Base-by-base conservation (phyloP, 2,888 invertebrate species). In the Eupithecia subumbrata region DNA sequence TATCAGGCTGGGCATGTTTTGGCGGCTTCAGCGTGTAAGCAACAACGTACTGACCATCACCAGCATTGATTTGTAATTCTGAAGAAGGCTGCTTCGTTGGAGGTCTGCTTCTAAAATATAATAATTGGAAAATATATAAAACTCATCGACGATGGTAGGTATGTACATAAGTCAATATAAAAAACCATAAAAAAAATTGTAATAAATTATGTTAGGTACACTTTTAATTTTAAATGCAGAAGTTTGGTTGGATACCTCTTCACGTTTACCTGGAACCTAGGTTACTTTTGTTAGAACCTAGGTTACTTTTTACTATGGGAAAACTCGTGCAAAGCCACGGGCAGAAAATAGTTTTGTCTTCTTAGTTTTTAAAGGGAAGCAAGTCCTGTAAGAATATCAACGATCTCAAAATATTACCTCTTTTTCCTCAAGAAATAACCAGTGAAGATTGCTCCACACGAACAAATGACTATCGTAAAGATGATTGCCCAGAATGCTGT, bases 1-100 rank as follows among this genome's bases (percentile, higher is more conserved):
- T 98, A 89, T 98, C 97, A 14, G 97, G 97, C 84, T 97, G 97
- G 48, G 95, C 95, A 81, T 96, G 96, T 77, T 94, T 94, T 2
- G 96, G 93, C 52, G 97, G 96, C 87, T 98, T 98, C 79, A 98
- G 90, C 5, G 98, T 98, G 85, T 97, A 98, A 14, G 98, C 97
- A 30, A 98, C 97, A 74, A 98, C 97, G 87, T 98, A 97, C 78
- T 97, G 96, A 81, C 98, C 97, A 86, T 97, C 97, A 1, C 97
- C 97, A 25, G 97, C 97, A 81, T 97, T 97, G 71, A 97, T 83
- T 74, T 94, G 94, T 12, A 95, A 83, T 78, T 93, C 94, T 4
- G 93, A 89, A 0, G 94, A 88, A 37, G 91, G 92, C 73, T 91
- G 92, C 76, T 92, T 92, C 18, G 86, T 84, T n/a, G 90, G 90